A percentile compares a stretch with the other conserved stretches of the same genome.
Conservation (phyloP, 2,113 vertebrate genomes). For the Origma solitaria region DNA sequence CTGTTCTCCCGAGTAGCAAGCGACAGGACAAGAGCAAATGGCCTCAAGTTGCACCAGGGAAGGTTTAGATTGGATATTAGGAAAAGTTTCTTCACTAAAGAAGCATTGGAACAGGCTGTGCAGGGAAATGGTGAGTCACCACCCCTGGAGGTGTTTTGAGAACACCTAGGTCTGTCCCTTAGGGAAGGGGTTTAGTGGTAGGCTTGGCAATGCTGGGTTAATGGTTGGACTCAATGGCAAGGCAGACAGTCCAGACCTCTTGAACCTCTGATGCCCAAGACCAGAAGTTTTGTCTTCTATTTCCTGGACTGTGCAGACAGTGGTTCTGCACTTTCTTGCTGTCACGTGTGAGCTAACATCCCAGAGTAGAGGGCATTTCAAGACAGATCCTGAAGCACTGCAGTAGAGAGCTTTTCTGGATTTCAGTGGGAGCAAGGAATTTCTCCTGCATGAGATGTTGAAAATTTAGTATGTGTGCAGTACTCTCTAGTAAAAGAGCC, state of each 20-base stretch:
- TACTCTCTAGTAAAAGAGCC: neutral
- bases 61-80: neutral
- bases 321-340: neutral
- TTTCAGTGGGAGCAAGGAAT: neutral
- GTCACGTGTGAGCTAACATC: neutral
- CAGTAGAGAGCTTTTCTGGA: neutral
- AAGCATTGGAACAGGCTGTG: neutral
- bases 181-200: neutral
- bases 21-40: neutral
- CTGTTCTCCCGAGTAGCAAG: neutral
- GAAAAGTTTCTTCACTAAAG: neutral
- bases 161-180: neutral
- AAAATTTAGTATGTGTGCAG: neutral
- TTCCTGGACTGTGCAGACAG: neutral
- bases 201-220: neutral
- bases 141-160: neutral
- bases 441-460: neutral
- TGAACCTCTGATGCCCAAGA: neutral
- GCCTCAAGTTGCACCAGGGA: neutral
- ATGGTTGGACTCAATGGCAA: neutral
- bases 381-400: neutral
- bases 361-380: neutral
- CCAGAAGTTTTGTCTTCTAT: neutral
- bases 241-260: neutral
- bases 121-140: neutral